phyloP scores from a whole-genome alignment of 2,888 invertebrate genomes.

The Empis stercorea region DNA sequence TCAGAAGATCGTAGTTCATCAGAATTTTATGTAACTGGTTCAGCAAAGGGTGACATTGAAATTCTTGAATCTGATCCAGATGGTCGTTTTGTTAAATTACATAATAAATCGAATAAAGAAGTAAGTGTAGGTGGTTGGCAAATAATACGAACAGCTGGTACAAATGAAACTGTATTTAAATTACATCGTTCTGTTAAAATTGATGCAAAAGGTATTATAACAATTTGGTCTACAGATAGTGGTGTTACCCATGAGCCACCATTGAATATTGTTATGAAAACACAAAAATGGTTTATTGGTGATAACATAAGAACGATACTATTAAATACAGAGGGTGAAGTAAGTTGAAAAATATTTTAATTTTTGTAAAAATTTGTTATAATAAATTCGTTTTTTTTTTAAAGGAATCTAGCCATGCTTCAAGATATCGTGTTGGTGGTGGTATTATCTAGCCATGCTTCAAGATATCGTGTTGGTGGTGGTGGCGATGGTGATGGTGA shows the following conservation, averaged over 20 bases:
- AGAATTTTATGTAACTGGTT: slow-evolving; percentile 56
- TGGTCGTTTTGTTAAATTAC: slow-evolving; percentile 75
- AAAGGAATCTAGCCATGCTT: slow-evolving; percentile 55
- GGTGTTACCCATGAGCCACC: slow-evolving; percentile 82
- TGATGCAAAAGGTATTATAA: slow-evolving; percentile 60
- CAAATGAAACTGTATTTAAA: slow-evolving; percentile 74
- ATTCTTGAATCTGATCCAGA: slow-evolving; percentile 75
- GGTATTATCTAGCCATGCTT: slow-evolving; percentile 49
- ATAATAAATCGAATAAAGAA: slow-evolving; percentile 80
- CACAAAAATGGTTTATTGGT: slow-evolving; percentile 70
- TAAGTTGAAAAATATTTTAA: slow-evolving; percentile 40
- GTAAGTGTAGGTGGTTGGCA: slow-evolving; percentile 48
- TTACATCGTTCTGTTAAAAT: slow-evolving; percentile 80
- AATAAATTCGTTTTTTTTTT: slow-evolving; percentile 10
- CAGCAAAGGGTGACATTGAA: slow-evolving; percentile 70
- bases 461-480: slow-evolving; percentile 41
- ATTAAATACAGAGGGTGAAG: slow-evolving; percentile 71
- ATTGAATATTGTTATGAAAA: slow-evolving; percentile 81
- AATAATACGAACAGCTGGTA: slow-evolving; percentile 66
- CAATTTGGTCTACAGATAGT: slow-evolving; percentile 83
- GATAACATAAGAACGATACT: slow-evolving; percentile 74
- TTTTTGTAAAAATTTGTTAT: slow-evolving; percentile 45
- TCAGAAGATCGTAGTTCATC: slow-evolving; percentile 55
- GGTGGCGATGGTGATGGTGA: slow-evolving; percentile 21
- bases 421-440: slow-evolving; percentile 35